Conservation (phyloP, 2,797 vertebrate species). For the Choloepus didactylus region DNA sequence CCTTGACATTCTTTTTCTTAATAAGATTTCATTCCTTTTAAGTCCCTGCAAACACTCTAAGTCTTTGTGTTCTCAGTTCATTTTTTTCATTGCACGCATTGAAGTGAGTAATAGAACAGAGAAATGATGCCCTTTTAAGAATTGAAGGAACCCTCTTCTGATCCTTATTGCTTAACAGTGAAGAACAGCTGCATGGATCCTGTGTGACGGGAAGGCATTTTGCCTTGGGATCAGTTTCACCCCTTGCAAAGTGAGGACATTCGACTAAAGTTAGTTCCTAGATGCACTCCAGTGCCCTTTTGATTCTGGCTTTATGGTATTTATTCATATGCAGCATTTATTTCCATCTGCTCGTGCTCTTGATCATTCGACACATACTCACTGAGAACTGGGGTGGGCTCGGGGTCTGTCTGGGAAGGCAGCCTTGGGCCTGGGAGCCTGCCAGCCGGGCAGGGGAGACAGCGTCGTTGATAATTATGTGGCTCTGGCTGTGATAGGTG, state of each 20-base stretch:
- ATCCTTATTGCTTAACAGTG: neutral
- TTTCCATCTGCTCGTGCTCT: neutral
- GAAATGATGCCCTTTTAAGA: neutral
- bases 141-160: neutral
- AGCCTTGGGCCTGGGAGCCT: neutral
- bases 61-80: neutral
- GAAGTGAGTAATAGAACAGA: neutral
- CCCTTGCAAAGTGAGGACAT: neutral
- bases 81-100: neutral
- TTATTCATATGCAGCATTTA: neutral
- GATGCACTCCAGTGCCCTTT: too few species aligned
- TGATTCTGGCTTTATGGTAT: rapidly evolving
- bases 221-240: neutral
- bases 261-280: neutral
- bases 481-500: neutral
- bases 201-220: neutral
- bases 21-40: conserved; percentile 29
- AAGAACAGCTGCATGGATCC: neutral
- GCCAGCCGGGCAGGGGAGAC: neutral
- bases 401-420: neutral
- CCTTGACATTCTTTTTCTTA: neutral
- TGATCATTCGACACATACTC: neutral
- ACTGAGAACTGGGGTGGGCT: rapidly evolving
- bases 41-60: neutral
- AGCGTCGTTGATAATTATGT: neutral